Percentiles rank a stretch among this genome's conserved stretches.
phyloP scores from a whole-genome alignment of 2,888 invertebrate genomes.

The Nemotelus nigrinus region DNA sequence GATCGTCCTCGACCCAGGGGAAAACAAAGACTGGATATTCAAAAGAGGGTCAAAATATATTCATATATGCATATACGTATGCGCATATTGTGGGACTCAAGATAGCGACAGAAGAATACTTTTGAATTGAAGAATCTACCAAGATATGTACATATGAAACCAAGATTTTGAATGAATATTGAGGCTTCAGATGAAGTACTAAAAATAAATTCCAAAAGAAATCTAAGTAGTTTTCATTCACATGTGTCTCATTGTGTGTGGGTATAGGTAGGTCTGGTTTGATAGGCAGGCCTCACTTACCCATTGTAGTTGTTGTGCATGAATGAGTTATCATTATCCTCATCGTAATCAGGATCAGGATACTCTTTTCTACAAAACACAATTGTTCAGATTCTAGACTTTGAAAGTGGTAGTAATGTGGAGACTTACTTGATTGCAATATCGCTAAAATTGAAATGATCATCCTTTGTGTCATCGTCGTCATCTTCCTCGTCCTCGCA shows the following conservation, averaged over 20 bases:
- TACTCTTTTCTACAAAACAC: conserved; percentile 52
- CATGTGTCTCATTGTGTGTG: no score
- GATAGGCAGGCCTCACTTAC: conserved; percentile 52
- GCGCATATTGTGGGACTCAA: no score
- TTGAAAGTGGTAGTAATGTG: neutral
- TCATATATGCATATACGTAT: no score
- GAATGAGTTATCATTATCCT: conserved; percentile 61
- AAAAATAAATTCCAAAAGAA: no score
- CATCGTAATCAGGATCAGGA: conserved; percentile 60
- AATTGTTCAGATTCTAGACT: neutral
- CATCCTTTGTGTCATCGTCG: conserved; percentile 33
- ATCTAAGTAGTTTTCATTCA: no score
- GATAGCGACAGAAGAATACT: no score
- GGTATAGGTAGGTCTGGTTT: no score
- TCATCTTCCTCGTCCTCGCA: conserved; percentile 21
- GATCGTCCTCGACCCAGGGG: neutral
- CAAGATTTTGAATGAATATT: no score
- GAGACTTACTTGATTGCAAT: conserved; percentile 60
- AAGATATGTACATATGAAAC: no score
- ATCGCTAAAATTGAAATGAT: conserved; percentile 56
- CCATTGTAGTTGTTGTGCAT: conserved; percentile 64
- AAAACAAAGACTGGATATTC: neutral
- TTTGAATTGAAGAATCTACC: no score
- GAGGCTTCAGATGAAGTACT: no score
- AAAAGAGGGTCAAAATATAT: neutral